Conservation (phyloP, 2,113 vertebrate genomes). For the Cavia porcellus region DNA sequence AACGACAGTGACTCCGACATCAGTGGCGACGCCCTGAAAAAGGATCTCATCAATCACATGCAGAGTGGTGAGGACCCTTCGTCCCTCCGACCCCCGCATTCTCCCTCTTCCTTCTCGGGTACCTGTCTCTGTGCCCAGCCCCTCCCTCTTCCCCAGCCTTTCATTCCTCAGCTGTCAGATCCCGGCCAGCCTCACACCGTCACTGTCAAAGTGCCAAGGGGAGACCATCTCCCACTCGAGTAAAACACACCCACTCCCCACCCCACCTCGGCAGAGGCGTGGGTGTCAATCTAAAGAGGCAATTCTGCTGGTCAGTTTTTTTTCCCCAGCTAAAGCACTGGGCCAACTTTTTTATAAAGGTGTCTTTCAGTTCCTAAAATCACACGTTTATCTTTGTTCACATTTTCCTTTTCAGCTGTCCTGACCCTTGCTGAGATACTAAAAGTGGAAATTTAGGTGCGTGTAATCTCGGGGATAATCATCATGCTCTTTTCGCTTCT, state of each 20-base stretch:
- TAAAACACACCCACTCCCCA: background rate
- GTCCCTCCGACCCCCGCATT: background rate
- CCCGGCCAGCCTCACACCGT: background rate
- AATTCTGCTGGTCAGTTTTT: background rate
- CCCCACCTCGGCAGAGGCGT: background rate
- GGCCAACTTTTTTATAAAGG: background rate
- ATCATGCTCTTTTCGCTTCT: constrained; percentile 24
- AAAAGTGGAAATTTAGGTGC: background rate
- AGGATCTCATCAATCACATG: constrained; percentile 94
- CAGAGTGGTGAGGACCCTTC: constrained; percentile 91
- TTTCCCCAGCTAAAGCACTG: background rate
- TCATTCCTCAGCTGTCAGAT: background rate
- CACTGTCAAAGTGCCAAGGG: background rate
- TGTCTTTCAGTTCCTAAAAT: background rate
- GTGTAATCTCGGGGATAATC: background rate
- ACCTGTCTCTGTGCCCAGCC: background rate
- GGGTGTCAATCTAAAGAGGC: too few relatives aligned
- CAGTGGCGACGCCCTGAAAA: constrained; percentile 96
- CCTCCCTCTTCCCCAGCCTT: background rate
- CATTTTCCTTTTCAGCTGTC: background rate
- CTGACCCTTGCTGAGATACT: background rate
- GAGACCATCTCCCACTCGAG: background rate
- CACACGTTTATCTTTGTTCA: background rate
- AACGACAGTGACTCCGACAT: constrained; percentile 98
- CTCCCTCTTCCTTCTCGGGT: background rate